Conservation (phyloP, 1,140 invertebrate genomes). For the Paraescarpia echinospica region DNA sequence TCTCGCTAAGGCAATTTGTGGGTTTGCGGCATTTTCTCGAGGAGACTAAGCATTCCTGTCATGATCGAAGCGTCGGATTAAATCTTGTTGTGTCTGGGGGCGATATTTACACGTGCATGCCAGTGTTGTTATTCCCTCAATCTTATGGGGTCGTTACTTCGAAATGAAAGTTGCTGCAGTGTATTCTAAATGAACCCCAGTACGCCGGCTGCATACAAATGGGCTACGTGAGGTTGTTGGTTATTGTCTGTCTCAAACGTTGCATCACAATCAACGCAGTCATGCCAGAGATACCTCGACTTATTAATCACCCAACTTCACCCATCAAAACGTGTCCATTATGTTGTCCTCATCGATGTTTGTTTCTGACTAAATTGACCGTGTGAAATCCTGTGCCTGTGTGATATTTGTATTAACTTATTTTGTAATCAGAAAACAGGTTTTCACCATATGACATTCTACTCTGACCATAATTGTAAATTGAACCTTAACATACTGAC, state of each 20-base stretch:
- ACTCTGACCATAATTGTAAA: too few relatives aligned
- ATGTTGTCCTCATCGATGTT: too few relatives aligned
- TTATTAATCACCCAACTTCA: too few relatives aligned
- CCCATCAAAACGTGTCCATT: not conserved
- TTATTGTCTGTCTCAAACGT: not conserved
- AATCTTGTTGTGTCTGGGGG: not conserved
- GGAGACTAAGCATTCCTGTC: not conserved
- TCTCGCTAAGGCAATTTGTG: not conserved
- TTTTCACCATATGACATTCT: too few relatives aligned
- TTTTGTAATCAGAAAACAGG: too few relatives aligned
- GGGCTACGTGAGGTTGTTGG: not conserved
- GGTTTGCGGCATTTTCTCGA: not conserved
- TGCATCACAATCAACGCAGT: not conserved
- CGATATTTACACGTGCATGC: not conserved
- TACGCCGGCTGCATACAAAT: not conserved
- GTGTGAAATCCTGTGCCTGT: not conserved
- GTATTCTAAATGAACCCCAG: not conserved
- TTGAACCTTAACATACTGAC: too few relatives aligned
- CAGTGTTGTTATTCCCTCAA: not conserved
- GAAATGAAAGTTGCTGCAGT: not conserved
- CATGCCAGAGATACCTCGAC: not conserved
- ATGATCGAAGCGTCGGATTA: not conserved
- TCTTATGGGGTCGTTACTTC: not conserved
- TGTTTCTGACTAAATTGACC: too few relatives aligned
- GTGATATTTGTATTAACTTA: not conserved